Base-by-base conservation (phyloP, 1,140 invertebrate species). In the Melipona quadrifasciata region DNA sequence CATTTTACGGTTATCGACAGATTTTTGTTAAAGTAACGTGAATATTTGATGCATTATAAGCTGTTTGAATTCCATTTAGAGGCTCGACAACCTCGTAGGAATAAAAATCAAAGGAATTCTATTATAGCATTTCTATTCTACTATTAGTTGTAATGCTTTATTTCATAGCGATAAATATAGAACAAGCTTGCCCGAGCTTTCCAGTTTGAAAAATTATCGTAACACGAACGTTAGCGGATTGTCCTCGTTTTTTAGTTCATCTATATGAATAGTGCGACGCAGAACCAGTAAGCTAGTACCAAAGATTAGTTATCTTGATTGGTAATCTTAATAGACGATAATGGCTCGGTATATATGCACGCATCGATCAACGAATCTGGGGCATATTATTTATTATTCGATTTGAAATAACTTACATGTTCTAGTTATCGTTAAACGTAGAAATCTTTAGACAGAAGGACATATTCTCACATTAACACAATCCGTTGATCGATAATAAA, bases 271-370 rank as follows among this genome's bases (percentile, higher is more conserved):
- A n/a, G 61, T 16, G 61, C n/a, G 34, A 74, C 27, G 39, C 21
- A 24, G 53, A 67, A 8, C 61, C 39, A 24, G 17, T 17, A 24
- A 39, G 58, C 67, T 77, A 76, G 76, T 71, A 67, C 68, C 31
- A 85, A 39, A 71, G 75, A 88, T 88, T 47, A 79, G 76, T 80
- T 88, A 86, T 88, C 87, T 75, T 4, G 27, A n/a, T 53, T 19
- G 61, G 86, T n/a, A 65, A 88, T 88, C 83, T 82, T 88, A 88
- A 88, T 81, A 72, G 79, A 80, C 39, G 16, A n/a, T 55, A 67
- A 85, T 84, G 74, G 73, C 74, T 80, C 55, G 17, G 76, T 51
- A 39, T 65, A 77, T 65, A 58, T 80, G 31, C 31, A 58, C 85
- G 31, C 31, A 2, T 31, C 31, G 31, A 31, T 31, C 85, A 77